Evolutionary conservation across 92 coral and sea anemone species (phyloP).

Genomic region (Palythoa heliodiscus): DNA sequence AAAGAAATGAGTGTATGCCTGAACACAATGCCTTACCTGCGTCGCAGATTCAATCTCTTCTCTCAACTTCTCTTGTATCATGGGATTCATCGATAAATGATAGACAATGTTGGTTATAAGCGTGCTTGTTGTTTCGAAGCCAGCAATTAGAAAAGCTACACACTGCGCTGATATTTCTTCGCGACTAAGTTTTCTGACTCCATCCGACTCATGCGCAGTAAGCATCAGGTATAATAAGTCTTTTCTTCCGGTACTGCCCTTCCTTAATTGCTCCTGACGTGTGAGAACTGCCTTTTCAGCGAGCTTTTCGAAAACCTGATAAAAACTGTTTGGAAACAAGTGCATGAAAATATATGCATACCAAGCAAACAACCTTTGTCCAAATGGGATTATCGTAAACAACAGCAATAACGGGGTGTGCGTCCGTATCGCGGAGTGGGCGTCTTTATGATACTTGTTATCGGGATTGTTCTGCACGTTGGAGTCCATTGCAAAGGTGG

Average conservation of each 20-base stretch:
- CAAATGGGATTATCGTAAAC: background rate
- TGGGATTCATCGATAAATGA: background rate
- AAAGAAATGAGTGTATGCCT: too few relatives aligned
- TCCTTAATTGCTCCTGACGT: conserved; percentile 3
- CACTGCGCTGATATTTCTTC: background rate
- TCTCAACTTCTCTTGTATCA: background rate
- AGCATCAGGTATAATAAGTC: conserved; percentile 1
- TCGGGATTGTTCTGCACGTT: background rate
- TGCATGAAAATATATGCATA: background rate
- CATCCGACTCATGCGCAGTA: conserved; percentile 12
- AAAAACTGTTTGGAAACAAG: background rate
- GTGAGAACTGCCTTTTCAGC: background rate
- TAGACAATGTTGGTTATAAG: background rate
- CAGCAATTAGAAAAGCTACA: background rate
- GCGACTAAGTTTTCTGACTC: background rate
- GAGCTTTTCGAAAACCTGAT: background rate
- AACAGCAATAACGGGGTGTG: background rate
- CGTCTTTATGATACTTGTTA: too few relatives aligned
- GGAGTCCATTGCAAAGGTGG: background rate
- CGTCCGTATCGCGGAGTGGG: background rate
- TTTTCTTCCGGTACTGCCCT: background rate
- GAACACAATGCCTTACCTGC: too few relatives aligned
- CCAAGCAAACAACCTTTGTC: background rate
- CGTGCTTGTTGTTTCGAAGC: background rate
- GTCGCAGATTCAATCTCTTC: background rate